phyloP scores from a whole-genome alignment of 1,140 invertebrate species.

The Asobara japonica region DNA sequence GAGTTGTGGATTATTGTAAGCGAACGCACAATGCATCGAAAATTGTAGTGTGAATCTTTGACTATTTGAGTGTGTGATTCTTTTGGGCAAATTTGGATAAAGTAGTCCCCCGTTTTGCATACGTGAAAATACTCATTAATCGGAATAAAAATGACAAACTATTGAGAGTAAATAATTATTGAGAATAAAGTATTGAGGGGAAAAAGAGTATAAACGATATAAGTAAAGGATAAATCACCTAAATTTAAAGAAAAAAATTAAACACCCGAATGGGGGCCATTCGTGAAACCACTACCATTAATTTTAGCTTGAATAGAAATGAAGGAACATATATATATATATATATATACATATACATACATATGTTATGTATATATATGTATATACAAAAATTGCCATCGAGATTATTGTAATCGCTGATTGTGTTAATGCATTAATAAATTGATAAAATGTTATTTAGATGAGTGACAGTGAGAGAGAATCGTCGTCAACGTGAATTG shows the following conservation, averaged over 20 bases:
- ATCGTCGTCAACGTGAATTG: slow-evolving; percentile 1
- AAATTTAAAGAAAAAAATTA: slow-evolving; percentile 11
- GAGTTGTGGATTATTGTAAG: neutral
- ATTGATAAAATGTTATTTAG: neutral
- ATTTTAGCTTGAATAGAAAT: slow-evolving; percentile 41
- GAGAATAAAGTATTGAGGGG: slow-evolving; percentile 5
- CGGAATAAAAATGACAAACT: neutral
- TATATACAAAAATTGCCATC: neutral
- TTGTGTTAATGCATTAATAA: slow-evolving; percentile 22
- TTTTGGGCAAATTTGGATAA: neutral
- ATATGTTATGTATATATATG: no score
- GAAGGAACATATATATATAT: slow-evolving; percentile 38
- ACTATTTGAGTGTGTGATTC: neutral
- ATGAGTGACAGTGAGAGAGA: neutral
- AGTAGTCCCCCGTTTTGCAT: neutral
- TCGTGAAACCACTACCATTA: slow-evolving; percentile 43
- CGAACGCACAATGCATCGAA: slow-evolving; percentile 36
- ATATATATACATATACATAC: no score
- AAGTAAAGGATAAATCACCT: slow-evolving; percentile 27
- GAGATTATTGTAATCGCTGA: slow-evolving; percentile 35
- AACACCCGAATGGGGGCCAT: slow-evolving; percentile 48
- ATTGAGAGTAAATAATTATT: neutral
- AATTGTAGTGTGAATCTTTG: slow-evolving; percentile 14
- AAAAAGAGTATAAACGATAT: slow-evolving; percentile 8
- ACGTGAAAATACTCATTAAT: slow-evolving; percentile 14